Evolutionary conservation across 2,797 vertebrate species (phyloP).

Genomic region (Galago senegalensis): DNA sequence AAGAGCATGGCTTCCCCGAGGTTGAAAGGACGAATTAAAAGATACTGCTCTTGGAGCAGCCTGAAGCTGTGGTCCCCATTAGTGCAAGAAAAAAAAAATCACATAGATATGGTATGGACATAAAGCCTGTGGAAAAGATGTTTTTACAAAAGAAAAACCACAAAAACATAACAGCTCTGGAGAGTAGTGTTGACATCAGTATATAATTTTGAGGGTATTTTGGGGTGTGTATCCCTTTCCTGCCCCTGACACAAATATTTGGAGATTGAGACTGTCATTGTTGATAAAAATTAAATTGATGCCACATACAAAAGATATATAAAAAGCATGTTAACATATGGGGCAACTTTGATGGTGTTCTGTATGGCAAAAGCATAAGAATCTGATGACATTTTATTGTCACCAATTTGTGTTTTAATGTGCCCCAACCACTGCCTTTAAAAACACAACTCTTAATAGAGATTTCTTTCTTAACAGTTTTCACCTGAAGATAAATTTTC

Average conservation of each 20-base stretch:
- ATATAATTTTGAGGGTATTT: conserved; percentile 81
- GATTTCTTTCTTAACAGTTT: conserved; percentile 53
- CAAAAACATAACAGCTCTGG: conserved; percentile 77
- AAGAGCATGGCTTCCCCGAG: conserved; percentile 24
- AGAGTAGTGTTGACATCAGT: conserved; percentile 82
- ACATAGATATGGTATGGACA: neutral
- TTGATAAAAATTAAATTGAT: conserved; percentile 84
- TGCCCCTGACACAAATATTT: conserved; percentile 83
- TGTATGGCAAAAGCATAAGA: conserved; percentile 54
- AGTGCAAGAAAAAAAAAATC: neutral
- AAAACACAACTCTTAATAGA: neutral
- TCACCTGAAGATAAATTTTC: conserved; percentile 14
- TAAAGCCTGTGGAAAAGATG: conserved; percentile 62
- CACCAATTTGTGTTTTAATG: conserved; percentile 71
- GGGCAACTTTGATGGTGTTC: conserved; percentile 71
- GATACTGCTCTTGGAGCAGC: conserved; percentile 10
- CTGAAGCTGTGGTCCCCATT: conserved; percentile 34
- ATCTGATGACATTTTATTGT: conserved; percentile 84
- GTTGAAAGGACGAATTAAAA: conserved; percentile 76
- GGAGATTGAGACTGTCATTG: conserved; percentile 83
- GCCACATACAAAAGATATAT: conserved; percentile 76
- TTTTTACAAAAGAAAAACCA: conserved; percentile 82
- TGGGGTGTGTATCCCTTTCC: conserved; percentile 72
- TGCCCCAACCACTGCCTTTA: conserved; percentile 56
- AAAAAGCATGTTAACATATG: conserved; percentile 83